These are phyloP conservation scores for Artibeus lituratus DNA, from an alignment of 2,797 vertebrate species.

Conservation along the genomic window DNA sequence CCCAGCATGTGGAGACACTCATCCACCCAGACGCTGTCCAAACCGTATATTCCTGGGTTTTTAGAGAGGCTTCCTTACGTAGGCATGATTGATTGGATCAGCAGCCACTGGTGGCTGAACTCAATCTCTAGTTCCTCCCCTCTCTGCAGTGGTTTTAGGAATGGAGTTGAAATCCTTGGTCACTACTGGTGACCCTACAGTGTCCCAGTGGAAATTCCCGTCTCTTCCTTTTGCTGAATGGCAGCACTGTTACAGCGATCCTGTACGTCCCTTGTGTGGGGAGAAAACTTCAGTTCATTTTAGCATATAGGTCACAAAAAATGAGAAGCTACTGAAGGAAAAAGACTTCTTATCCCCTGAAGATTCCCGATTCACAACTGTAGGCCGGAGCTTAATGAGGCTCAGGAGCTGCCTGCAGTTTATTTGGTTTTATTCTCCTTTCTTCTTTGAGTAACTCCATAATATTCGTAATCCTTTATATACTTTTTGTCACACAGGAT, in stretches of 20 bases:
- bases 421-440: neutral
- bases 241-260: neutral
- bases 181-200: neutral
- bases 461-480: neutral
- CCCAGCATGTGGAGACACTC: neutral
- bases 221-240: neutral
- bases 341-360: neutral
- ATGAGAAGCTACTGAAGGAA: neutral
- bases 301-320: neutral
- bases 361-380: neutral
- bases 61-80: neutral
- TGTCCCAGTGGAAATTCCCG: neutral
- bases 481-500: neutral
- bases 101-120: neutral
- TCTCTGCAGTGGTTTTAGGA: neutral
- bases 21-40: neutral
- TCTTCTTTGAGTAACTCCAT: neutral
- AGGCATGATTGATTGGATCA: neutral
- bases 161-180: neutral
- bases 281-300: neutral
- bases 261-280: neutral
- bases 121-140: neutral
- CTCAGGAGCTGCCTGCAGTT: neutral
- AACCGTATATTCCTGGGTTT: neutral
- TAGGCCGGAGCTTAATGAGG: neutral